Evolutionary conservation across 2,888 invertebrate species (phyloP), one percentile per base, ranked within the genome.

Genomic region (Cryptosula pallasiana): DNA sequence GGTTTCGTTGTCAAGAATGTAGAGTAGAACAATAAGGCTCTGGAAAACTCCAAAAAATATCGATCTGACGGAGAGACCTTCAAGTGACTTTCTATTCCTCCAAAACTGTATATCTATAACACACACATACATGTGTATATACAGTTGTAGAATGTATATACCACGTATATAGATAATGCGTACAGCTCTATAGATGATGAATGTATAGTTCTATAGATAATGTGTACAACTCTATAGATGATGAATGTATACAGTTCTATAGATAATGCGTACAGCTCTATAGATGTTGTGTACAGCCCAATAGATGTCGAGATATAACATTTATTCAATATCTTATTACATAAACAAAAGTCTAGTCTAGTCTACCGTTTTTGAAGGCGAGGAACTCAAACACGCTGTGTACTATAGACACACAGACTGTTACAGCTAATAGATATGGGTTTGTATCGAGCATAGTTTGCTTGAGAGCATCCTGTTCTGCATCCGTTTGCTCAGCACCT

Each of bases 31-130:
- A 71, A 99, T 91, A 16, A 95, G 86, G 0, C 97, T 95, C 84
- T 99, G 97, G 86, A 99, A 97, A 2, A 99, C 96, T 80, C 94
- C 95, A 87, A 99, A 99, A 86, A 99, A 95, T 35, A 99, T 97
- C 0, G 85, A 96, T 76, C 98, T 90, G 1, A 99, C 98, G 0
- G 98, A 98, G 55, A 99, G 88, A 13, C 98, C 98, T 86, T 99
- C 98, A 69, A 99, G 87, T 0, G 95, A 95, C 83, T 97, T 94
- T 23, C 97, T 89, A 81, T 95, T 96, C 79, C 95, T 95, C 99
- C 99, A 99, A 84, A 99, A 99, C 85, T 99, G 99, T 80, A 99
- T 99, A 85, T 99, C 90, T 90, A 84, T 29, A 71, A 35, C 5
- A 55, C n/a, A n/a, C n/a, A n/a, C n/a, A n/a, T n/a, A n/a, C n/a